These are phyloP conservation scores for Ornithoptera priamus DNA, from an alignment of 2,888 invertebrate species.

Conservation along the genomic window DNA sequence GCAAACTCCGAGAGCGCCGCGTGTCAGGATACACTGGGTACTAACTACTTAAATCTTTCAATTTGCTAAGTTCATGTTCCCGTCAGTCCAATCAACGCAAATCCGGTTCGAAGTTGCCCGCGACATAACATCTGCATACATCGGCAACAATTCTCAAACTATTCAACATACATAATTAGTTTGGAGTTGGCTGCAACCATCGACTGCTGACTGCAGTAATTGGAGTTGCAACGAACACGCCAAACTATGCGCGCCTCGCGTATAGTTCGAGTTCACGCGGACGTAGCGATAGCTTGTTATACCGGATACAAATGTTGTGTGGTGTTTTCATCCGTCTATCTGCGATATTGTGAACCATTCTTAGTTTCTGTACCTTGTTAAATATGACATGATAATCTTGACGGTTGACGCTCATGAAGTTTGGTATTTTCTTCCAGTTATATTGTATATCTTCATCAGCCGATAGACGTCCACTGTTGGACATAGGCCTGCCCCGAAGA, in stretches of 20 bases:
- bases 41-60: not conserved
- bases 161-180: conserved; percentile 3
- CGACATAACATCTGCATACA: not conserved
- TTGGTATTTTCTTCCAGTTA: no score
- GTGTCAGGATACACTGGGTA: no score
- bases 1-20: no score
- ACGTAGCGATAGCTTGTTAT: not conserved
- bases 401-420: no score
- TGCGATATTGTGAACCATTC: not conserved
- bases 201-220: not conserved
- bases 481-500: no score
- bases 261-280: no score
- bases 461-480: no score
- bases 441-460: no score
- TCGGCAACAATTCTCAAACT: conserved; percentile 5
- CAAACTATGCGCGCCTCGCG: no score
- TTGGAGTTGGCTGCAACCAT: conserved; percentile 3
- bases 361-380: no score
- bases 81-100: not conserved
- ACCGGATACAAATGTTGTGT: not conserved
- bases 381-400: no score
- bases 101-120: not conserved
- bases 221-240: not conserved
- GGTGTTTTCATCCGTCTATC: not conserved
- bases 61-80: not conserved